Evolutionary conservation across 1,140 invertebrate species (phyloP).

Genomic region (Phymastichus coffea): DNA sequence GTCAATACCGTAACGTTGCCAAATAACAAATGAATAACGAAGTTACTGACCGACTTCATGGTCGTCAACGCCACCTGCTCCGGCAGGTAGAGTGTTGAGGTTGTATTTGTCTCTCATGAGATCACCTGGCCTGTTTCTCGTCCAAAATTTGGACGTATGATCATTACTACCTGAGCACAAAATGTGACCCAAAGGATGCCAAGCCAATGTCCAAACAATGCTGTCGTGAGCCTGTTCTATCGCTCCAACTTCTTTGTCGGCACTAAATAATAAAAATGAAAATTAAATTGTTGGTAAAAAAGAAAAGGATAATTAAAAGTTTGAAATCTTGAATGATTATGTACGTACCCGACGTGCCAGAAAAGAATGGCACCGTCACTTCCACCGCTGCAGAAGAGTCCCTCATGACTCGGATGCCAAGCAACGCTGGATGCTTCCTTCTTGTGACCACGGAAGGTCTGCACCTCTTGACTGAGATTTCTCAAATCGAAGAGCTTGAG

Average conservation of each 20-base stretch:
- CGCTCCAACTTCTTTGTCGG: constrained; percentile 96
- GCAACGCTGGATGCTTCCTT: constrained; percentile 96
- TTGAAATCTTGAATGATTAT: no score
- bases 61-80: constrained; percentile 70
- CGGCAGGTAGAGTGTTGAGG: constrained; percentile 87
- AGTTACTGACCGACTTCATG: constrained; percentile 65
- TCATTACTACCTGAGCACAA: constrained; percentile 97
- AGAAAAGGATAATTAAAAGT: no score
- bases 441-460: constrained; percentile 97
- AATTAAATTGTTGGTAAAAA: no score
- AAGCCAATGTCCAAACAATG: constrained; percentile 97
- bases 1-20: background rate
- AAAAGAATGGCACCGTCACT: constrained; percentile 97
- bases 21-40: background rate
- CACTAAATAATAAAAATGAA: constrained; percentile 59
- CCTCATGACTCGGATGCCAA: constrained; percentile 98
- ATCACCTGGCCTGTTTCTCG: constrained; percentile 96
- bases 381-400: constrained; percentile 93
- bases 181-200: constrained; percentile 99
- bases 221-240: constrained; percentile 99
- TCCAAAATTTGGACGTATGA: constrained; percentile 99
- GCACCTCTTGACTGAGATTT: constrained; percentile 90
- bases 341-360: constrained; percentile 91
- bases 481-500: constrained; percentile 98
- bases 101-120: constrained; percentile 97